Evolutionary conservation across 2,797 vertebrate genomes (phyloP).

Genomic region (Sebastes diploproa): DNA sequence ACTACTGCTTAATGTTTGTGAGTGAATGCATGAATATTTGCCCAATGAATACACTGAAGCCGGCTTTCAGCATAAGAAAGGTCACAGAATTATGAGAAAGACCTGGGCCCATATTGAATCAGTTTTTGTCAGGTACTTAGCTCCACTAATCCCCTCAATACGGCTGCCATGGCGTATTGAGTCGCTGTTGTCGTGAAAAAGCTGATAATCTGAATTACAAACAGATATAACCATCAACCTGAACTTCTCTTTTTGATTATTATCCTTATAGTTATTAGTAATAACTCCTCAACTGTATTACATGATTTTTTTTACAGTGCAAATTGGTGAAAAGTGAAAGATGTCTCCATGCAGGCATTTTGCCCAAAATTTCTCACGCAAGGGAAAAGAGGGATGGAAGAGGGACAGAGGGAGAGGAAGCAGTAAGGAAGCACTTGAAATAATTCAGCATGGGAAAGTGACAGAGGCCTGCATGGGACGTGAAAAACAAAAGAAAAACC

Average conservation of each 20-base stretch:
- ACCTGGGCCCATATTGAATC: not conserved
- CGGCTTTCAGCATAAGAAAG: not conserved
- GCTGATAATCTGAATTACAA: not conserved
- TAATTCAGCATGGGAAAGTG: not conserved
- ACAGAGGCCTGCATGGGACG: not conserved
- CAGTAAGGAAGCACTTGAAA: constrained; percentile 29
- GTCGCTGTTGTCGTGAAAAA: not conserved
- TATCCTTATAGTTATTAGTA: not conserved
- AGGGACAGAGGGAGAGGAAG: not conserved
- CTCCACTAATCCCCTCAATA: too few species aligned
- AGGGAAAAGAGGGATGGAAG: not conserved
- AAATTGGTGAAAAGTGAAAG: not conserved
- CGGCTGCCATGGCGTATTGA: too few species aligned
- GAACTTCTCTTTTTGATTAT: not conserved
- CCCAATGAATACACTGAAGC: not conserved
- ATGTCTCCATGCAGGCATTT: not conserved
- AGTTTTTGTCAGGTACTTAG: not conserved
- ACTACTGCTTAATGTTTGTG: not conserved
- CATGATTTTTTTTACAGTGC: not conserved
- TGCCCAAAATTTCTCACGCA: not conserved
- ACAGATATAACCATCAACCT: not conserved
- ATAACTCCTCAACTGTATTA: not conserved
- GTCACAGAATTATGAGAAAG: not conserved
- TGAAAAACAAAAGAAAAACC: not conserved
- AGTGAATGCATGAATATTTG: not conserved